A percentile compares a stretch with the other conserved stretches of the same genome.
Evolutionary conservation across 2,888 invertebrate species (phyloP).

Genomic region (Uloborus plumipes): DNA sequence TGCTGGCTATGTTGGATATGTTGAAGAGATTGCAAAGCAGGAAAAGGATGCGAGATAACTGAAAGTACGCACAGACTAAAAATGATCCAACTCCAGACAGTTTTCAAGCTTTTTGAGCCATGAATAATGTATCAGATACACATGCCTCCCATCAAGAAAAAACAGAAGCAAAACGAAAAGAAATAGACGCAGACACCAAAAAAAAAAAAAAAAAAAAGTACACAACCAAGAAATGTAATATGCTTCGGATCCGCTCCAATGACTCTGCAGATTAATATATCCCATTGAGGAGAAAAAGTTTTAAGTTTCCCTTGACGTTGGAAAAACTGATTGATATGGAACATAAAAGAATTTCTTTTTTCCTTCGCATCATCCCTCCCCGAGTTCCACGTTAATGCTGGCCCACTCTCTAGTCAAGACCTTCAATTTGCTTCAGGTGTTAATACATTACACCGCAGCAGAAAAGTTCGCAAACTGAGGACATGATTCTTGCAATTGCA

Average conservation of each 20-base stretch:
- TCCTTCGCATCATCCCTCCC: conserved; percentile 2
- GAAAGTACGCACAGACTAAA: too few species aligned
- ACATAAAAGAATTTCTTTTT: conserved; percentile 44
- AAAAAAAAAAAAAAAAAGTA: conserved; percentile 23
- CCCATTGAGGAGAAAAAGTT: conserved; percentile 39
- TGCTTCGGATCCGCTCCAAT: conserved; percentile 39
- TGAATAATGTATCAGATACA: conserved; percentile 47
- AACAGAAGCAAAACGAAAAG: conserved; percentile 7
- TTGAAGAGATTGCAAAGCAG: too few species aligned
- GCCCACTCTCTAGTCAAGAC: too few species aligned
- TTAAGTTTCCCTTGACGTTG: conserved; percentile 49
- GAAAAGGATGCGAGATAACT: too few species aligned
- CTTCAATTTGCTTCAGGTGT: too few species aligned
- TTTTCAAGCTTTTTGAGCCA: conserved; percentile 3
- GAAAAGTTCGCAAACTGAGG: too few species aligned
- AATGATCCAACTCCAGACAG: too few species aligned
- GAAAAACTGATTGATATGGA: conserved; percentile 54
- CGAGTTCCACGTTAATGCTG: neutral
- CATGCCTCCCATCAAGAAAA: conserved; percentile 1
- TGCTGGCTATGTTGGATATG: too few species aligned
- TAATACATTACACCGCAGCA: too few species aligned
- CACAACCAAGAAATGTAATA: conserved; percentile 50
- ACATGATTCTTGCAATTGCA: too few species aligned
- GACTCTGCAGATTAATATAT: conserved; percentile 56
- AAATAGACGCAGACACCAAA: neutral